Percentiles rank a stretch among this genome's conserved stretches.
Evolutionary conservation across 2,888 invertebrate genomes (phyloP).

Genomic region (Xestia xanthographa): DNA sequence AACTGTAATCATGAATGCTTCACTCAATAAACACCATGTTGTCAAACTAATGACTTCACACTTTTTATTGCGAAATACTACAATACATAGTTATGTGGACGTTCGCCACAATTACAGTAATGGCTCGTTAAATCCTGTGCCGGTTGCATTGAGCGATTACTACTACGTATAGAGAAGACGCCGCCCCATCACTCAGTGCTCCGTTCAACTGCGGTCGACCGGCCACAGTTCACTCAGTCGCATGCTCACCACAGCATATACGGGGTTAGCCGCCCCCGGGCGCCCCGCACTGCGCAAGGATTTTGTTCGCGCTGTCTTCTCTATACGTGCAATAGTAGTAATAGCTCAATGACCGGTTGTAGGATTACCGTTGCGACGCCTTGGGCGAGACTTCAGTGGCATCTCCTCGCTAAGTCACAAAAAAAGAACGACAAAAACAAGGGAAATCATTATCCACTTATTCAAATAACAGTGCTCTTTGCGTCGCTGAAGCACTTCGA

Average conservation of each 20-base stretch:
- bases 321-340: too few species aligned
- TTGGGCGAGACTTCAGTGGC: background rate
- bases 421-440: background rate
- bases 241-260: too few species aligned
- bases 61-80: conserved; percentile 35
- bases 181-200: too few species aligned
- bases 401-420: background rate
- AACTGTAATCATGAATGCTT: conserved; percentile 14
- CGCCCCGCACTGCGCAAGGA: too few species aligned
- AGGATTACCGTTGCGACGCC: too few species aligned
- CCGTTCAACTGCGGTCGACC: too few species aligned
- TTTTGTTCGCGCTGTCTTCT: too few species aligned
- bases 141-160: background rate
- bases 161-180: too few species aligned
- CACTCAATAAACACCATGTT: conserved; percentile 29
- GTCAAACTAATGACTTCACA: conserved; percentile 41
- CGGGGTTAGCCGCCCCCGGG: too few species aligned
- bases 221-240: too few species aligned
- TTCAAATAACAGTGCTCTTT: background rate
- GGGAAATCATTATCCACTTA: background rate
- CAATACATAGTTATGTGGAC: conserved; percentile 18
- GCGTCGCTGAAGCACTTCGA: too few species aligned
- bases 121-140: conserved; percentile 51
- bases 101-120: conserved; percentile 50
- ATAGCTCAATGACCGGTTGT: too few species aligned